Evolutionary conservation across 2,888 invertebrate genomes (phyloP), one percentile per base, ranked within the genome.

Genomic region (Sphaeridia pumilis): DNA sequence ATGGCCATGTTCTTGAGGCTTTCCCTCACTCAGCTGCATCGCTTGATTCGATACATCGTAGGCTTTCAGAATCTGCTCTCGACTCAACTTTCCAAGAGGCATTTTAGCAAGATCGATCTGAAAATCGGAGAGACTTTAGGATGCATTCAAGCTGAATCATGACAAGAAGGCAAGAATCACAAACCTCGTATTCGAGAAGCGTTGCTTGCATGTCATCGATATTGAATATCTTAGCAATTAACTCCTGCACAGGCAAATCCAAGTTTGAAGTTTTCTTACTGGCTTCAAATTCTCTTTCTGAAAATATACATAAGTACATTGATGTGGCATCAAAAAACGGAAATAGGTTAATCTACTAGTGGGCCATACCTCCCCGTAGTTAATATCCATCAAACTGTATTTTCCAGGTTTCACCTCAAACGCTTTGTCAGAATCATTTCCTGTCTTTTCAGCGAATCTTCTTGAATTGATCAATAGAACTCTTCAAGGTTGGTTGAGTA

Each of bases 41-140:
- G 59, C 54, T 17, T 61, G 57, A 0, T 79, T 78, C 22, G 98
- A 73, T 1, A 94, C 84, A 47, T 72, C 72, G 69, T 85, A 95
- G 0, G 95, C 97, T 31, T 79, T 75, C 67, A 86, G 81, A 52
- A 98, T 83, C 74, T 94, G 92, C 51, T 83, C 82, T 69, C 86
- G 83, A 2, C 93, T 93, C 12, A 98, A 71, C 73, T 97, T 97
- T 22, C 97, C 98, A 7, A 98, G 73, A 0, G 98, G 98, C 97
- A 98, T 95, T 73, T 97, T 95, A 58, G 93, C 90, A 65, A 87
- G 79, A 70, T 98, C 97, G 63, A 98, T 75, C 75, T 79, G 62
- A 44, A 66, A n/a, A n/a, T n/a, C n/a, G n/a, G n/a, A n/a, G n/a
- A n/a, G n/a, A n/a, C n/a, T n/a, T n/a, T n/a, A n/a, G n/a, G n/a